Percentiles rank a stretch among this genome's conserved stretches.
These are phyloP conservation scores for Pemphigus obesinymphae DNA, from an alignment of 1,140 invertebrate genomes.

Conservation along the genomic window DNA sequence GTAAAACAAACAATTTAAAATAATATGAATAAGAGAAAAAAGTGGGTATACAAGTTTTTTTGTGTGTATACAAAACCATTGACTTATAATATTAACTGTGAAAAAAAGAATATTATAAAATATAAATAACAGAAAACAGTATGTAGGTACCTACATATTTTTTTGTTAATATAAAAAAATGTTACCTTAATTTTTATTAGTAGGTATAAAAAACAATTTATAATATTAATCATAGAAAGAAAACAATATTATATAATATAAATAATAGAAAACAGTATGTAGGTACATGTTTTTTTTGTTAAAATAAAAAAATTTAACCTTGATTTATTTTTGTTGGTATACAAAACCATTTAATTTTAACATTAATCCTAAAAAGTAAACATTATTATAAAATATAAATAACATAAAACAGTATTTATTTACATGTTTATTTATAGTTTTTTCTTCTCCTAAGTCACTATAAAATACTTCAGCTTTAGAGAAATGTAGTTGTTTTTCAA, in stretches of 20 bases:
- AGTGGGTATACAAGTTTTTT: too few relatives aligned
- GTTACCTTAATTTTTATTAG: background rate
- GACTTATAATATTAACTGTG: too few relatives aligned
- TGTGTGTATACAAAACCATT: too few relatives aligned
- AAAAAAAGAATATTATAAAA: too few relatives aligned
- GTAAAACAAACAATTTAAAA: too few relatives aligned
- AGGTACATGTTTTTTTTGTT: background rate
- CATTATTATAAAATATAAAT: too few relatives aligned
- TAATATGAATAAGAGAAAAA: too few relatives aligned
- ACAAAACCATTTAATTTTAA: background rate
- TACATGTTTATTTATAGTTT: background rate
- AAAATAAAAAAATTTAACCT: background rate
- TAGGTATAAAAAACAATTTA: background rate
- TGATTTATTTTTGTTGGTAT: background rate
- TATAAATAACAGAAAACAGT: too few relatives aligned
- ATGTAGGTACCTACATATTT: too few relatives aligned
- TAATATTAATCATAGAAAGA: background rate
- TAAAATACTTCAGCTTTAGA: conserved; percentile 11
- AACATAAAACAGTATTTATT: background rate
- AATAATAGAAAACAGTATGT: background rate
- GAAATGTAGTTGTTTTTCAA: background rate
- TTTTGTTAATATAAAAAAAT: conserved; percentile 1
- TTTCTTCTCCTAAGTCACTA: background rate
- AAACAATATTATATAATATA: background rate
- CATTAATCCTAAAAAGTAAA: conserved; percentile 1